phyloP scores from a whole-genome alignment of 2,797 vertebrate species.

The Notolabrus celidotus region DNA sequence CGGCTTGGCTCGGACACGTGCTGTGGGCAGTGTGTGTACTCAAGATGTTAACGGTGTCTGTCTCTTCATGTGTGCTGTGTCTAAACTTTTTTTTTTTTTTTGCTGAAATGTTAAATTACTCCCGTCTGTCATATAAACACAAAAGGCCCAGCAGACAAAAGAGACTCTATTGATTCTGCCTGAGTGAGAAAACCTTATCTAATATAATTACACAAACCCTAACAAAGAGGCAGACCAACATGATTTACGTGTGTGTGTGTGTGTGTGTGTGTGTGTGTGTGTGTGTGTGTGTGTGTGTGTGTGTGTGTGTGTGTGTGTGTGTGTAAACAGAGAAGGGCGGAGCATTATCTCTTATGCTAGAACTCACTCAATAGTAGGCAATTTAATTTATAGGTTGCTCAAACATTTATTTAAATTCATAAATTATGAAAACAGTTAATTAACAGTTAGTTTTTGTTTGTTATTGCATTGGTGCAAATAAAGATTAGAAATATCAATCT shows the following conservation, averaged over 20 bases:
- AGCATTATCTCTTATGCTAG: slow-evolving; percentile 14
- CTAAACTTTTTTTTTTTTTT: slow-evolving; percentile 37
- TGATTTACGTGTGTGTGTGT: slow-evolving; percentile 27
- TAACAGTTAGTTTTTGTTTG: no score
- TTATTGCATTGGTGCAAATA: no score
- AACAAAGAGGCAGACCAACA: slow-evolving; percentile 63
- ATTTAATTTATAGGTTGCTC: background rate
- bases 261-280: background rate
- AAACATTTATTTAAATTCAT: background rate
- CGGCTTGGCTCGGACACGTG: slow-evolving; percentile 45
- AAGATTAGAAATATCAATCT: no score
- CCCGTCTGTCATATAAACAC: slow-evolving; percentile 60
- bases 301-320: slow-evolving; percentile 11
- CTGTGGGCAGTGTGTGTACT: slow-evolving; percentile 47
- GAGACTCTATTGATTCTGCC: slow-evolving; percentile 54
- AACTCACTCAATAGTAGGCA: background rate
- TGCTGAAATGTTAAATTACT: slow-evolving; percentile 65
- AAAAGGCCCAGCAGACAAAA: slow-evolving; percentile 70
- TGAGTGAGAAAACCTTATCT: slow-evolving; percentile 50
- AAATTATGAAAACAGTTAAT: no score
- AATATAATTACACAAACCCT: slow-evolving; percentile 69
- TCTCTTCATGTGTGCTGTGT: slow-evolving; percentile 39
- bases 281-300: slow-evolving; percentile 8
- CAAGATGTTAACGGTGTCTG: slow-evolving; percentile 57
- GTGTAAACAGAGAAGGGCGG: background rate